Conservation (phyloP, 2,888 invertebrate species). For the Clistopyga incitator region DNA sequence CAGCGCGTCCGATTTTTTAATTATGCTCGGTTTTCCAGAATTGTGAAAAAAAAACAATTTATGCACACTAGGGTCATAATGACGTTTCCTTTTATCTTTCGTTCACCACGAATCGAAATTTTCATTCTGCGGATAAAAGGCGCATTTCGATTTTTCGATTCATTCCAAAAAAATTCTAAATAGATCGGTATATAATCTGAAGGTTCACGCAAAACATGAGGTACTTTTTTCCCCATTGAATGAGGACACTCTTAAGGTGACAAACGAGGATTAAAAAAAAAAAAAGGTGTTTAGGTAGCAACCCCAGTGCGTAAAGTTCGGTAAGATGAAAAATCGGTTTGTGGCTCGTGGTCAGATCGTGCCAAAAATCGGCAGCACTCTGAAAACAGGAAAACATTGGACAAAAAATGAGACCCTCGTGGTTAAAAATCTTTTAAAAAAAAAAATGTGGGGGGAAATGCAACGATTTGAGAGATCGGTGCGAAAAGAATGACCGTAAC, state of each 20-base stretch:
- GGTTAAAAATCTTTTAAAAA: slow-evolving; percentile 25
- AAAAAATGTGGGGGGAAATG: slow-evolving; percentile 32
- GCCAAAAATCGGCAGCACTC: slow-evolving; percentile 7
- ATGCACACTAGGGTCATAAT: no score
- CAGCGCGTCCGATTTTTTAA: slow-evolving; percentile 37
- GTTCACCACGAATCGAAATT: no score
- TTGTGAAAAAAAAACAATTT: background rate
- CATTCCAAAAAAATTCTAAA: no score
- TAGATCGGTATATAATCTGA: no score
- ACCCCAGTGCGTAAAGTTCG: background rate
- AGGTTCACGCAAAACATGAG: no score
- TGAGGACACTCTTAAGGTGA: no score
- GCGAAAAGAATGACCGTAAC: slow-evolving; percentile 67
- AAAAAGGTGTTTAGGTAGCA: background rate
- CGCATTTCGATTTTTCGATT: no score
- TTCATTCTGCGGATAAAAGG: no score
- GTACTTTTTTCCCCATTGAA: no score
- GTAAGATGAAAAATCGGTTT: slow-evolving; percentile 1
- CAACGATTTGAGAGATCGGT: slow-evolving; percentile 46
- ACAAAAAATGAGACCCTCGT: background rate
- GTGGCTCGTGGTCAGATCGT: slow-evolving; percentile 21
- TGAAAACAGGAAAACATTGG: background rate
- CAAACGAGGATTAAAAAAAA: no score
- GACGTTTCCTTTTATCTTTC: no score
- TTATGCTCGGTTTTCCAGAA: slow-evolving; percentile 25